Base-by-base conservation (phyloP, 2,113 vertebrate species). In the Meriones unguiculatus region DNA sequence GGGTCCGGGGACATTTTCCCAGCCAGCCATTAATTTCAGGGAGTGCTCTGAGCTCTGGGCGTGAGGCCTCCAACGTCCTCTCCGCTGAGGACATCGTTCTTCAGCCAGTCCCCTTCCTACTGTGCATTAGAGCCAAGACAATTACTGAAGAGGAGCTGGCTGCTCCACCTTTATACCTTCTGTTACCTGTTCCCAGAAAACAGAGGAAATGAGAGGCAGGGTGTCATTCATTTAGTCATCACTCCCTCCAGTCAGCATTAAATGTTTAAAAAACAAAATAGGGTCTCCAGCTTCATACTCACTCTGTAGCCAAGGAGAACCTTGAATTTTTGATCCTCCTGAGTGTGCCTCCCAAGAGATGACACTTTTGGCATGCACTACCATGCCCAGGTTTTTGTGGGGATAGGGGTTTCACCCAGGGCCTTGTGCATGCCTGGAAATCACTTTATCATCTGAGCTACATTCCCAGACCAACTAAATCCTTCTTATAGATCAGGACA, bases 1-100 rank as follows among this genome's bases (percentile, higher is more conserved):
- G 97, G 97, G 92, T 98, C 98, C 98, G 97, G 98, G 98, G 95
- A 97, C 98, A 97, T 98, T 98, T 97, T 98, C 97, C 97, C 94
- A 98, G 97, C 96, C 98, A 98, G 97, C 94, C 97, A 97, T 98
- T 98, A 98, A 98, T 98, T 97, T 97, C 87, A 86, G 97, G 97
- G 97, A 96, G 91, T 93, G 97, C 96, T 91, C 95, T 88, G 87
- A 94, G 96, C 97, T 93, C 97, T 94, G 95, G 97, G 96, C 98
- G 97, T 95, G 97, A 97, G 69, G 90, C 80, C 95, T 86, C 46
- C 15, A 0, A n/a, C 38, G 85, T 70, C 84, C 54, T 82, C 96
- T 98, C 97, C 87, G 75, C 50, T 62, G 41, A n/a, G 64, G 76
- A 70, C 54, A 65, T 18, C 46, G 46, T 77, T 93, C 89, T 86